Evolutionary conservation across 2,888 invertebrate species (phyloP).

Genomic region (Euplexia lucipara): DNA sequence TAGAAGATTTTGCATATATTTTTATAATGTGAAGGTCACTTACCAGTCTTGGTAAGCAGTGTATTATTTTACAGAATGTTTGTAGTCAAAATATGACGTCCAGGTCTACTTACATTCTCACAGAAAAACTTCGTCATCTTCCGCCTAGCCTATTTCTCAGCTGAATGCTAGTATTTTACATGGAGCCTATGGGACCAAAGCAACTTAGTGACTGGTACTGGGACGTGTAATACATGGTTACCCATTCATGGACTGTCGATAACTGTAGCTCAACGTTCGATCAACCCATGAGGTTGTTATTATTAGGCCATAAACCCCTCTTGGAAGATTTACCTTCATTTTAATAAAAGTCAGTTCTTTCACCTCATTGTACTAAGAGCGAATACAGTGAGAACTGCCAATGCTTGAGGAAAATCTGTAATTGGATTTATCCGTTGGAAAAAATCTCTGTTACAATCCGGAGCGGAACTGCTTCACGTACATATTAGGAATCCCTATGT

Average conservation of each 20-base stretch:
- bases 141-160: no score
- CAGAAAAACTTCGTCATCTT: no score
- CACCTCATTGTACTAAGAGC: slow-evolving; percentile 1
- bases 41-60: neutral
- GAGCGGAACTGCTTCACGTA: slow-evolving; percentile 1
- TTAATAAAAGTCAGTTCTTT: slow-evolving; percentile 11
- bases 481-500: neutral
- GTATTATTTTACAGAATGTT: neutral
- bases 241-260: no score
- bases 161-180: no score
- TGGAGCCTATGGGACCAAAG: no score
- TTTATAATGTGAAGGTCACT: slow-evolving; percentile 6
- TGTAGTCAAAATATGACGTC: neutral
- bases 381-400: slow-evolving; percentile 13
- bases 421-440: slow-evolving; percentile 43
- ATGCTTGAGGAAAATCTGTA: slow-evolving; percentile 40
- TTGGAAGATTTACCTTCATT: slow-evolving; percentile 14
- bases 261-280: no score
- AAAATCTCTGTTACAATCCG: slow-evolving; percentile 20
- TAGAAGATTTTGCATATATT: slow-evolving; percentile 10
- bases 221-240: no score
- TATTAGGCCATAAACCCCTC: no score
- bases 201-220: no score
- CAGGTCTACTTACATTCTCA: no score
- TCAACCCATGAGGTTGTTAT: no score